Evolutionary conservation across 2,888 invertebrate genomes (phyloP), one percentile per base, ranked within the genome.

Genomic region (Aplocera efformata): DNA sequence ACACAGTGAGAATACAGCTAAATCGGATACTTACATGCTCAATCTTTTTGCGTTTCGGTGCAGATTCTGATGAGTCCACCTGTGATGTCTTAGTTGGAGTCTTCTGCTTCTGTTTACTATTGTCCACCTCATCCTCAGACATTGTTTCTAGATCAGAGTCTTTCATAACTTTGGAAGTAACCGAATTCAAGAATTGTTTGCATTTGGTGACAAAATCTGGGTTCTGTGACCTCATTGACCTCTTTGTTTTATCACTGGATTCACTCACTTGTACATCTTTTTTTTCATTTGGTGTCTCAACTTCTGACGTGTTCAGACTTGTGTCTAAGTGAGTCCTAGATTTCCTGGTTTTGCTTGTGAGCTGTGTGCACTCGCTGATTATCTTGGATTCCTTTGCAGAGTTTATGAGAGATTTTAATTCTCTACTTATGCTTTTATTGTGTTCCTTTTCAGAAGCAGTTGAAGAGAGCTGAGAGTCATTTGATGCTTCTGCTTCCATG

Each of bases 331-430:
- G 76, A 23, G 62, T 51, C 49, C 84, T 78, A 26, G 89, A 88
- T 44, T 85, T 89, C 43, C 77, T 79, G 13, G 79, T 89, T 56
- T 88, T 89, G 41, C 77, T 86, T 27, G 78, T 84, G n/a, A 91
- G 64, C 48, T 83, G 89, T 8, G 84, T 90, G 62, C 88, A 91
- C 66, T 90, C 90, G 55, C 83, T 89, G 27, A 91, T 86, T 31
- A 93, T 90, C 63, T 93, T 91, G 0, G 93, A 92, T 60, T 92
- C 92, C 64, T 90, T 92, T 11, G 92, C 91, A 7, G 92, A 90
- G 20, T 91, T 91, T 49, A 93, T 90, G 11, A 93, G 73, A 1
- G 90, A 91, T 55, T 90, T 85, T 40, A 93, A 75, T 67, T 93
- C 93, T 47, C 91, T 81, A 42, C 86, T 83, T 35, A 89, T 84